Evolutionary conservation across 2,113 vertebrate genomes (phyloP), one percentile per base, ranked within the genome.

Genomic region (Glaucidium brasilianum): DNA sequence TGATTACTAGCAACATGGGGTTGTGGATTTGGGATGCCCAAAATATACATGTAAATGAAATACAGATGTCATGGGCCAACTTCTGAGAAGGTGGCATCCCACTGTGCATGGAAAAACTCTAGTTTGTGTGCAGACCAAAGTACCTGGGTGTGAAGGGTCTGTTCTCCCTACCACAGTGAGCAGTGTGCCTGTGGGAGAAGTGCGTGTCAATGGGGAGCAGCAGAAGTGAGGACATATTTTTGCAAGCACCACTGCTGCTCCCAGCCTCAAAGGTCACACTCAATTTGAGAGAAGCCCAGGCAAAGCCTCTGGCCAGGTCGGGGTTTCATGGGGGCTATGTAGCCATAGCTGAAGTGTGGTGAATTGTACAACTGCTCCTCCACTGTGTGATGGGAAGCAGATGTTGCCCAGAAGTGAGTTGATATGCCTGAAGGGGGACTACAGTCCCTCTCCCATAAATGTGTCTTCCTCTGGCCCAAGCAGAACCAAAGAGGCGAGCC

Each of bases 1-100:
- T 90, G 71, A 95, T 97, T 96, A 69, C 89, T 64, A 94, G 66
- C 85, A 89, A 77, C 86, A 64, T 53, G 66, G 60, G 4, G 20
- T 80, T 94, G 68, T 85, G 76, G 91, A 67, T 88, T 95, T 94
- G 22, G 22, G 72, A 84, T 76, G 49, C 74, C 86, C 27, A 41
- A 26, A 96, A 58, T 50, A 59, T 27, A 53, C 53, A 39, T 52
- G 7, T 21, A 90, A 58, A 45, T 85, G 63, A 67, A 95, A 68
- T 66, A 75, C 37, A 73, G 77, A 87, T 95, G 55, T 85, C 0
- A 0, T 68, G 22, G 58, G 32, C 92, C 88, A 79, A 11, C 80
- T 94, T 87, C 83, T 87, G 91, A 92, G 89, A 87, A 92, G 91
- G 69, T 82, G 55, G 58, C 62, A 90, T 91, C 89, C 73, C 74